These are phyloP conservation scores for Drosophila novamexicana DNA, from an alignment of 1,140 invertebrate genomes.

Conservation along the genomic window DNA sequence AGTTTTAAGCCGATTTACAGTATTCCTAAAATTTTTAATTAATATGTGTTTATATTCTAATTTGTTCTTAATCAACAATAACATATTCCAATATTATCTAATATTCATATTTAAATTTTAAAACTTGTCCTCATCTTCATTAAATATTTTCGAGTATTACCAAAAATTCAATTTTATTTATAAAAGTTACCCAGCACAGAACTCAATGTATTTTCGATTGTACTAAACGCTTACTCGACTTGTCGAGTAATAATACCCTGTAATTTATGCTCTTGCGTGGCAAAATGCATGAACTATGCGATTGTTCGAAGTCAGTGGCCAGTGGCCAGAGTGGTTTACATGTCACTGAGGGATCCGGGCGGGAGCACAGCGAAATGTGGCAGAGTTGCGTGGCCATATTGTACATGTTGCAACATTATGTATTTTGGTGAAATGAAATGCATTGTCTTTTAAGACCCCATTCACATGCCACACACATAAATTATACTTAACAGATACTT, in stretches of 20 bases:
- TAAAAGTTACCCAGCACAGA: too few species aligned
- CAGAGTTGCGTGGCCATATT: slow-evolving; percentile 6
- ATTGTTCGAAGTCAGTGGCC: background rate
- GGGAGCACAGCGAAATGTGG: background rate
- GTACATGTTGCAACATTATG: slow-evolving; percentile 20
- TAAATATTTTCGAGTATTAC: too few species aligned
- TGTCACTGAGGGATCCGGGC: background rate
- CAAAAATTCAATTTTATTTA: too few species aligned
- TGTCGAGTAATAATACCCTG: background rate
- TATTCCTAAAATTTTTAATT: too few species aligned
- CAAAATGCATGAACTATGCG: background rate
- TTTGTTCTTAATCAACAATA: too few species aligned
- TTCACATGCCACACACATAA: slow-evolving; percentile 61
- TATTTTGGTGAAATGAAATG: slow-evolving; percentile 50
- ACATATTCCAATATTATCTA: too few species aligned
- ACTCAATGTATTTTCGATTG: too few species aligned
- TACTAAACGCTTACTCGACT: background rate
- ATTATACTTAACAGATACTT: slow-evolving; percentile 78
- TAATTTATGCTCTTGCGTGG: background rate
- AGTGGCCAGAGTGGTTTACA: background rate
- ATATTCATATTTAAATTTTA: too few species aligned
- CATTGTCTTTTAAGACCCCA: slow-evolving; percentile 61
- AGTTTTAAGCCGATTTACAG: too few species aligned
- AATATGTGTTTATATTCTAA: too few species aligned
- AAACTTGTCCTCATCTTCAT: too few species aligned